A percentile compares a stretch with the other conserved stretches of the same genome.
Conservation (phyloP, 2,113 vertebrate genomes). For the Alethe diademata region DNA sequence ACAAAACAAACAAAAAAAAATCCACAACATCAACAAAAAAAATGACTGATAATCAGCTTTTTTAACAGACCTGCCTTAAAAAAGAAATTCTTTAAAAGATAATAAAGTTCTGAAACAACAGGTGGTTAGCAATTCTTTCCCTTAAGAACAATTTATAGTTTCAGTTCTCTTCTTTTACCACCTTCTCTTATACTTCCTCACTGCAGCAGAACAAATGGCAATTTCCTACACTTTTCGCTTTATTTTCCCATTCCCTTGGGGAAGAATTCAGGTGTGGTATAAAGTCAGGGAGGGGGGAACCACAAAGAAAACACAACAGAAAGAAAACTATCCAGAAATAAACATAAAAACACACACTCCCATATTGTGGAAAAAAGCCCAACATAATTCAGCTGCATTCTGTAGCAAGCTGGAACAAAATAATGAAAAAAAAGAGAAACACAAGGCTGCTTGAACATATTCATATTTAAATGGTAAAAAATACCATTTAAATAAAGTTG, state of each 20-base stretch:
- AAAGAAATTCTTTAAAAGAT: neutral
- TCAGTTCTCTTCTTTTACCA: neutral
- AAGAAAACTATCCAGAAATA: neutral
- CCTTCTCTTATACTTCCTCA: neutral
- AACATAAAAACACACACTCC: neutral
- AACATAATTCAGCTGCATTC: neutral
- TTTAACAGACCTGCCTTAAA: neutral
- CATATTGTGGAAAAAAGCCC: accelerated
- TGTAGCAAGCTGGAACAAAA: neutral
- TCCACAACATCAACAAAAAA: no score
- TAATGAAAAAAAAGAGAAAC: neutral
- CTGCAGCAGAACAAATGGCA: neutral
- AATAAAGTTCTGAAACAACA: neutral
- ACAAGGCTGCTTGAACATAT: neutral
- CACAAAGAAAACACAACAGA: neutral
- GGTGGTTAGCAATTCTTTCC: neutral
- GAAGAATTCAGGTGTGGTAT: neutral
- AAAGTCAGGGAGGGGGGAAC: neutral
- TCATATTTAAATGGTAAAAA: neutral
- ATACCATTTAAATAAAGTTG: neutral
- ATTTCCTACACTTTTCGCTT: neutral
- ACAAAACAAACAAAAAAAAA: neutral
- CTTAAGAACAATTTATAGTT: neutral
- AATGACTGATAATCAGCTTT: neutral
- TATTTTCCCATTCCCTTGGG: neutral